These are phyloP conservation scores for Heterodera carotae DNA, from an alignment of 1,140 invertebrate species.

Conservation along the genomic window DNA sequence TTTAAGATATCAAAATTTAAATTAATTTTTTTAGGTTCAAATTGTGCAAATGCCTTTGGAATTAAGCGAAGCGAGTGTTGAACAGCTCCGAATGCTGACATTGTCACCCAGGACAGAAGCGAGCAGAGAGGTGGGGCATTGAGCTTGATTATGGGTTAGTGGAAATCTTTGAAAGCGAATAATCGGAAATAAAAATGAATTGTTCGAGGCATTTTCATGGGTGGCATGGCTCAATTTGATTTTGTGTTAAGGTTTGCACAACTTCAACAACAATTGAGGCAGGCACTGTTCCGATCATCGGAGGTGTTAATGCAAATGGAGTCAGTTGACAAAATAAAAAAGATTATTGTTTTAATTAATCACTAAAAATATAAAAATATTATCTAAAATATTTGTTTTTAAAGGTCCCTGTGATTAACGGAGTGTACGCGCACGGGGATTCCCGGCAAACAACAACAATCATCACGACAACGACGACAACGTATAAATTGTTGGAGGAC, in stretches of 20 bases:
- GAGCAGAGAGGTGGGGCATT: constrained; percentile 32
- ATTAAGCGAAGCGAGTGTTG: constrained; percentile 20
- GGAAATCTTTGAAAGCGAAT: too few species aligned
- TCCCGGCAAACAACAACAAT: constrained; percentile 45
- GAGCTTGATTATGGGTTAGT: neutral
- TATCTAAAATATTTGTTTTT: too few species aligned
- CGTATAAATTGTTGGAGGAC: constrained; percentile 47
- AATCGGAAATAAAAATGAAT: neutral
- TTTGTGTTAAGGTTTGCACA: constrained; percentile 33
- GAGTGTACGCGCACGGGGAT: constrained; percentile 38
- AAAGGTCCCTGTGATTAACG: constrained; percentile 30
- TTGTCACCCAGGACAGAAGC: constrained; percentile 36
- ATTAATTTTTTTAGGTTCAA: constrained; percentile 31
- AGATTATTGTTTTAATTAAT: constrained; percentile 7
- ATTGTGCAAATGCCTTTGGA: constrained; percentile 46
- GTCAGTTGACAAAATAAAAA: neutral
- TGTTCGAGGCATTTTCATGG: too few species aligned
- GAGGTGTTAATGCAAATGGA: constrained; percentile 30
- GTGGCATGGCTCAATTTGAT: too few species aligned
- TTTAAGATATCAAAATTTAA: too few species aligned
- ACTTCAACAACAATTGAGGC: constrained; percentile 46
- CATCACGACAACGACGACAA: constrained; percentile 50
- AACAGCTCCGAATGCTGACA: constrained; percentile 31
- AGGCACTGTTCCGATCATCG: constrained; percentile 33
- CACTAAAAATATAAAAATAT: too few species aligned